Base-by-base conservation (phyloP, 2,113 vertebrate genomes). In the Scatophagus argus region DNA sequence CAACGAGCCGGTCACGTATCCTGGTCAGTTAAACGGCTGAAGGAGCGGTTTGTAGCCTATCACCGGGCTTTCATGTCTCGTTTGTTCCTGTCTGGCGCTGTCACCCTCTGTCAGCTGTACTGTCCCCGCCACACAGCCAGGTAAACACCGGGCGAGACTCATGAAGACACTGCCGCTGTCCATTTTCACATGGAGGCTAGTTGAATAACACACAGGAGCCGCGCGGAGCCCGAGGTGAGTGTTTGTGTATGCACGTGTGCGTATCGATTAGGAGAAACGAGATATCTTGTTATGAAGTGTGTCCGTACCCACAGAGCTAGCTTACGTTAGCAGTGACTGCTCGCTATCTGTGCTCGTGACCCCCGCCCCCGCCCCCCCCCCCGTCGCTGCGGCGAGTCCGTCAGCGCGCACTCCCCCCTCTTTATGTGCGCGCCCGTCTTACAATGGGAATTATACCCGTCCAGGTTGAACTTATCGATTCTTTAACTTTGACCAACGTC, bases 181-280 rank as follows among this genome's bases (percentile, higher is more conserved):
- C 64, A 63, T 72, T 58, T 79, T 62, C 88, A 63, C 88, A 87
- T 85, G 91, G 90, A 90, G 83, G 64, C 67, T 65, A 82, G 82
- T 16, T 83, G 71, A 88, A 49, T 39, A 49, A 83, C 63, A 38
- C 70, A 5, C 63, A 46, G 74, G 68, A 77, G 68, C 72, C 23
- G 82, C 82, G 66, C 43, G 93, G 88, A 90, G 79, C 67, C 77
- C 38, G 62, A 88, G 93, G 93, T 92, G 85, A 93, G 94, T 91
- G 29, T 52, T 54, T 11, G 21, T 65, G 23, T 17, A 36, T 34
- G n/a, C n/a, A n/a, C n/a, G 43, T 11, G 23, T 9, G n/a, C 54
- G 74, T 38, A 29, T 56, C 19, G 12, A 14, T 52, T 19, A 49
- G 25, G 5, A 34, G 38, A 25, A n/a, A 23, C 3, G 16, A 3